Percentiles rank a stretch among this genome's conserved stretches.
phyloP scores from a whole-genome alignment of 2,888 invertebrate genomes.

The Lomographa bimaculata region DNA sequence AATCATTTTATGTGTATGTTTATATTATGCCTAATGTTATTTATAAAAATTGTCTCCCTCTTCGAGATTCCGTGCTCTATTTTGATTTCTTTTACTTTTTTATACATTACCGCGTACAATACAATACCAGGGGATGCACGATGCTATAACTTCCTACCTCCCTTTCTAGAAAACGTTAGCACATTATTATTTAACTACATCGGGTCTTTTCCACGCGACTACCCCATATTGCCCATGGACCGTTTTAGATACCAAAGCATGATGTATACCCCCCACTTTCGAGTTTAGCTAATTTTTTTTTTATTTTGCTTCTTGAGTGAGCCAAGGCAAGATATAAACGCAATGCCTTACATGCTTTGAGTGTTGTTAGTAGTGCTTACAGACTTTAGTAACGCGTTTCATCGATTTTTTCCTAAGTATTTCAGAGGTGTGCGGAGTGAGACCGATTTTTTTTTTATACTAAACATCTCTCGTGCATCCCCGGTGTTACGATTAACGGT shows the following conservation, averaged over 20 bases:
- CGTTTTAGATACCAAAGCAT: slow-evolving; percentile 59
- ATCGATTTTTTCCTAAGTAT: slow-evolving; percentile 49
- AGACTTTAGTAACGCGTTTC: slow-evolving; percentile 41
- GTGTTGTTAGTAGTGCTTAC: slow-evolving; percentile 72
- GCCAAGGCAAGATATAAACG: slow-evolving; percentile 51
- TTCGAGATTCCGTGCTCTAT: slow-evolving; percentile 74
- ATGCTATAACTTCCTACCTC: slow-evolving; percentile 77
- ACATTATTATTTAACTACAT: slow-evolving; percentile 33
- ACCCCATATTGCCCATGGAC: slow-evolving; percentile 24
- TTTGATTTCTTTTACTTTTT: slow-evolving; percentile 54
- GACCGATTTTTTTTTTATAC: slow-evolving; percentile 32
- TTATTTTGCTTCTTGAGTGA: slow-evolving; percentile 50
- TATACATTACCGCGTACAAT: slow-evolving; percentile 72
- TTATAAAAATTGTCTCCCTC: slow-evolving; percentile 77
- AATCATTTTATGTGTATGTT: slow-evolving; percentile 57
- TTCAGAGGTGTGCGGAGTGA: slow-evolving; percentile 64
- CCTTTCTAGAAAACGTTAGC: slow-evolving; percentile 49
- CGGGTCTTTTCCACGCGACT: slow-evolving; percentile 41
- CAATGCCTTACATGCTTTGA: slow-evolving; percentile 69
- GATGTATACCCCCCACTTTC: slow-evolving; percentile 60
- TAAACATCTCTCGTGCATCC: slow-evolving; percentile 74
- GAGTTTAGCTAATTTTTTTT: slow-evolving; percentile 46
- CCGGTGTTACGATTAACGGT: slow-evolving; percentile 65
- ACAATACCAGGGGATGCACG: slow-evolving; percentile 84
- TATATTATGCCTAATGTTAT: slow-evolving; percentile 43